Conservation (phyloP, 1,140 invertebrate genomes). For the Pseudomyrmex gracilis region DNA sequence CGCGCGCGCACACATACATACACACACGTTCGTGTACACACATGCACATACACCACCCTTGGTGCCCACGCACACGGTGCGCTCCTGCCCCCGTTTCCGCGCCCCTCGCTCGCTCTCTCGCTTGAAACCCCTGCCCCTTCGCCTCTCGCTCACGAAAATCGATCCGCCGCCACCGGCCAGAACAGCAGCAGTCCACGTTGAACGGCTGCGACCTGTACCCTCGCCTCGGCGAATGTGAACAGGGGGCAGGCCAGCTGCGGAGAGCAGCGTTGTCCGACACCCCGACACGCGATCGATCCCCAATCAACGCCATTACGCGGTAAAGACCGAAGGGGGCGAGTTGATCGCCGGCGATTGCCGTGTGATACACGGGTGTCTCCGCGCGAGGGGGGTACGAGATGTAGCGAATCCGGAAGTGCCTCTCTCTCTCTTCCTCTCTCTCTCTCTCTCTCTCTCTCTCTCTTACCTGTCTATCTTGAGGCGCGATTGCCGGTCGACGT, state of each 20-base stretch:
- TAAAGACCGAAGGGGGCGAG: background rate
- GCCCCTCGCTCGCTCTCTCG: slow-evolving; percentile 12
- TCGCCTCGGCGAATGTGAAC: slow-evolving; percentile 27
- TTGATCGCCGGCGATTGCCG: background rate
- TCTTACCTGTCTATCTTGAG: slow-evolving; percentile 19
- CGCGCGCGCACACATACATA: no score
- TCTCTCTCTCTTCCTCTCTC: no score
- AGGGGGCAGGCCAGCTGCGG: background rate
- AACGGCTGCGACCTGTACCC: slow-evolving; percentile 22
- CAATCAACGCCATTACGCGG: slow-evolving; percentile 56
- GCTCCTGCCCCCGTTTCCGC: slow-evolving; percentile 50
- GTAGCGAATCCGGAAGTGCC: no score
- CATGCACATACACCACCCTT: background rate
- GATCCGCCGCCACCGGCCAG: slow-evolving; percentile 69
- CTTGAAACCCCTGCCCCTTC: background rate
- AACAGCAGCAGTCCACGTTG: slow-evolving; percentile 62
- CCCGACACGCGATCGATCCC: slow-evolving; percentile 49
- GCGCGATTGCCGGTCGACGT: background rate
- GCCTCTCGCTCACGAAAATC: slow-evolving; percentile 62
- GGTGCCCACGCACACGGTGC: slow-evolving; percentile 29
- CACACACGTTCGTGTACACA: background rate
- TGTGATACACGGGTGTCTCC: background rate
- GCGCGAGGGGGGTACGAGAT: background rate
- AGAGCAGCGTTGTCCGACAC: slow-evolving; percentile 28
- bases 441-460: no score